Conservation (phyloP, 2,113 vertebrate genomes). For the Sus scrofa region DNA sequence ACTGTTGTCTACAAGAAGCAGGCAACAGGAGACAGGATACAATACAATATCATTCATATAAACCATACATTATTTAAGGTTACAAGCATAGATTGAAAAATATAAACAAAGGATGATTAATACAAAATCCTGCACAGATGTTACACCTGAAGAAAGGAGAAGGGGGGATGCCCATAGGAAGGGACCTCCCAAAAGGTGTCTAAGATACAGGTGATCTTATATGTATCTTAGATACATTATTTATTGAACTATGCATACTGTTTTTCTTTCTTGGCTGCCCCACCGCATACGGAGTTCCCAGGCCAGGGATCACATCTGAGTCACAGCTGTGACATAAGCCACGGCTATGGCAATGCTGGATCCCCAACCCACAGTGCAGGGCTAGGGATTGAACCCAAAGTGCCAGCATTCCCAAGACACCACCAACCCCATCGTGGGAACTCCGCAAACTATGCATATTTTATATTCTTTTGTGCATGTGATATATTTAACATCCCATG, state of each 20-base stretch:
- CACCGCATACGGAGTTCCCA: too few species aligned
- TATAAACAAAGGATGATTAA: neutral
- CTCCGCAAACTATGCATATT: neutral
- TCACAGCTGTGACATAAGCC: too few species aligned
- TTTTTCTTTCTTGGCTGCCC: neutral
- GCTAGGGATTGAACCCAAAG: too few species aligned
- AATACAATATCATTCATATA: neutral
- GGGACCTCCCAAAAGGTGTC: neutral
- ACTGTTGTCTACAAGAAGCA: neutral
- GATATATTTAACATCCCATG: neutral
- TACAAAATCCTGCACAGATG: neutral
- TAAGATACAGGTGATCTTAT: too few species aligned
- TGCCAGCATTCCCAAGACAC: too few species aligned
- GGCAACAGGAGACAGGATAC: neutral
- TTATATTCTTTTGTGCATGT: neutral
- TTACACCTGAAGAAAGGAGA: neutral
- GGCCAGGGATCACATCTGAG: too few species aligned
- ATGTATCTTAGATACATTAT: too few species aligned
- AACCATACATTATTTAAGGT: neutral
- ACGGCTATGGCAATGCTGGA: too few species aligned
- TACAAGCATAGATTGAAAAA: neutral
- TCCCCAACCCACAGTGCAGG: too few species aligned
- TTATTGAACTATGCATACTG: too few species aligned
- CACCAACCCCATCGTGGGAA: too few species aligned
- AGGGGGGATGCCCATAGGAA: neutral